Evolutionary conservation across 2,888 invertebrate genomes (phyloP).

Genomic region (Rhaphigaster nebulosa): DNA sequence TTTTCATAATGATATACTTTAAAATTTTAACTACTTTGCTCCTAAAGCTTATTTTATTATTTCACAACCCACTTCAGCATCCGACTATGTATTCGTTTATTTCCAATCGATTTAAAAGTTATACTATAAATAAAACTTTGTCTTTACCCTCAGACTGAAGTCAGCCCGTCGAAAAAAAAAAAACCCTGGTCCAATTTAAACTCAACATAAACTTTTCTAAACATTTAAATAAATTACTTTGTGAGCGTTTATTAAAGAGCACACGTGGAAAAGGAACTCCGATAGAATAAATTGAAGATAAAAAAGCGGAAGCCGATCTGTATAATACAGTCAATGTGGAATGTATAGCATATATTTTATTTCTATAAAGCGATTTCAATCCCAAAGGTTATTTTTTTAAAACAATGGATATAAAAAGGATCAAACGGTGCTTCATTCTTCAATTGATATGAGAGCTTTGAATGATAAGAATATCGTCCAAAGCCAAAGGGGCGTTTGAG

Average conservation of each 20-base stretch:
- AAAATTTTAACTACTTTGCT: neutral
- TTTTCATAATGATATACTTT: neutral
- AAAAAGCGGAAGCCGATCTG: neutral
- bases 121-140: too few species aligned
- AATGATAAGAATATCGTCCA: neutral
- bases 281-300: neutral
- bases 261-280: neutral
- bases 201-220: neutral
- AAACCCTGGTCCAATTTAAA: neutral
- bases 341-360: neutral
- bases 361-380: neutral
- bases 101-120: too few species aligned
- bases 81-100: too few species aligned
- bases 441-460: neutral
- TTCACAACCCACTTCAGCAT: neutral
- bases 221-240: neutral
- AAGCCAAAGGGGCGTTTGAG: neutral
- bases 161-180: too few species aligned
- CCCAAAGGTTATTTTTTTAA: neutral
- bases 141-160: too few species aligned
- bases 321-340: neutral
- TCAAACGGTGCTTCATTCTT: neutral
- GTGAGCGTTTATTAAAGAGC: neutral
- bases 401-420: neutral
- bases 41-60: neutral